Evolutionary conservation across 2,113 vertebrate species (phyloP).

Genomic region (Alexandromys fortis): DNA sequence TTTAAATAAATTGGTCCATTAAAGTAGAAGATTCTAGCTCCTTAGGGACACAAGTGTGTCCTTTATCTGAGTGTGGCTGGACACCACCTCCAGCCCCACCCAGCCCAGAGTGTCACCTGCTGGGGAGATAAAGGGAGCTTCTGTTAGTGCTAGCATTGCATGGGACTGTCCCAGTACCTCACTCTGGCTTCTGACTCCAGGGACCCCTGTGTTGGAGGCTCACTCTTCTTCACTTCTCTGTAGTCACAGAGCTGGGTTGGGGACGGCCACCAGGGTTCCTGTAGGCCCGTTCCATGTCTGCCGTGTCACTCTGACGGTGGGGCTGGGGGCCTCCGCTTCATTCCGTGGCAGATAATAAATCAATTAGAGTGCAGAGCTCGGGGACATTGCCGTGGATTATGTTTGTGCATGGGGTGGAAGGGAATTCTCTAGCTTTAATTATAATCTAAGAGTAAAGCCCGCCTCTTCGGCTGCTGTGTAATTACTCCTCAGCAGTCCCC

Average conservation of each 20-base stretch:
- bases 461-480: slow-evolving; percentile 75
- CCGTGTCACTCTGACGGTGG: background rate
- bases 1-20: background rate
- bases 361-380: background rate
- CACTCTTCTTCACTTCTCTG: accelerated
- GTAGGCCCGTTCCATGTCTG: accelerated
- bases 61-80: accelerated
- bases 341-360: background rate
- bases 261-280: accelerated
- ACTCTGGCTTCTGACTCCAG: background rate
- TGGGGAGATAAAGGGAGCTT: background rate
- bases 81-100: no score
- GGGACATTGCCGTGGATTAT: background rate
- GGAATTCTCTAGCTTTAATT: slow-evolving; percentile 79
- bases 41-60: accelerated
- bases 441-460: slow-evolving; percentile 82
- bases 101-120: background rate
- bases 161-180: accelerated
- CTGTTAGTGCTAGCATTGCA: accelerated
- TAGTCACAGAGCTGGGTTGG: accelerated
- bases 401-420: slow-evolving; percentile 64
- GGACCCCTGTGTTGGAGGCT: no score
- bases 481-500: slow-evolving; percentile 78
- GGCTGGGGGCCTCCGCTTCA: background rate
- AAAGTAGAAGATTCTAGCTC: background rate